A percentile compares a stretch with the other conserved stretches of the same genome.
Evolutionary conservation across 2,888 invertebrate species (phyloP).

Genomic region (Acrocyrtus sp.): DNA sequence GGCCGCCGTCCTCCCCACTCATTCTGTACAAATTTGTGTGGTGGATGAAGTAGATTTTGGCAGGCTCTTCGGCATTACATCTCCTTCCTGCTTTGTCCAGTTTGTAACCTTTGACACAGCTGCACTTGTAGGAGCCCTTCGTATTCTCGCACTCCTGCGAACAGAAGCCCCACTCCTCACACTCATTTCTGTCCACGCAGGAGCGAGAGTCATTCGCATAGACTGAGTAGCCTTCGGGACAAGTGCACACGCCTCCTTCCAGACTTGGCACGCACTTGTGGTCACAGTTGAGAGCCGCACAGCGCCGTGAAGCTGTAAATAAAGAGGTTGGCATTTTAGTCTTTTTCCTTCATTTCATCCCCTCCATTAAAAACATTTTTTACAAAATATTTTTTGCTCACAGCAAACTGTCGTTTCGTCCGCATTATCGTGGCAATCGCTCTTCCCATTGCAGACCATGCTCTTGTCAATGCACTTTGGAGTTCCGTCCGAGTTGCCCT

Average conservation of each 20-base stretch:
- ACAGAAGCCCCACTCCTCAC: constrained; percentile 91
- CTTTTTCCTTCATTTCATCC: constrained; percentile 6
- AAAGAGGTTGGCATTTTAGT: constrained; percentile 21
- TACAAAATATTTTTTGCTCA: constrained; percentile 68
- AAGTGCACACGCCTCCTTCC: constrained; percentile 89
- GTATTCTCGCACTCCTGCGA: constrained; percentile 94
- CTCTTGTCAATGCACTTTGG: constrained; percentile 89
- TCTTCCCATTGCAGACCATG: constrained; percentile 89
- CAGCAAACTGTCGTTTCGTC: constrained; percentile 91
- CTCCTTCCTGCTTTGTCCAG: constrained; percentile 70
- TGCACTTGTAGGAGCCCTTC: constrained; percentile 82
- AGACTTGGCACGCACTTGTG: constrained; percentile 92
- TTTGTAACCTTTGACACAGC: constrained; percentile 82
- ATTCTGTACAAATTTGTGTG: constrained; percentile 78
- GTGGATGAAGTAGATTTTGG: constrained; percentile 72
- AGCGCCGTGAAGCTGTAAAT: constrained; percentile 81
- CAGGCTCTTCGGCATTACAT: constrained; percentile 74
- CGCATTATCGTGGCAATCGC: constrained; percentile 90
- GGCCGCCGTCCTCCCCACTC: constrained; percentile 72
- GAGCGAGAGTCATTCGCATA: constrained; percentile 80
- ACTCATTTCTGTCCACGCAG: constrained; percentile 93
- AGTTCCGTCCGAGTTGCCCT: constrained; percentile 71
- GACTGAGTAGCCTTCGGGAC: constrained; percentile 86
- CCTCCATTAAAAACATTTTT: constrained; percentile 4
- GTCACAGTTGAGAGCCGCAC: constrained; percentile 87